These are phyloP conservation scores for Hippocampus kuda DNA, from an alignment of 2,797 vertebrate species.

Conservation along the genomic window DNA sequence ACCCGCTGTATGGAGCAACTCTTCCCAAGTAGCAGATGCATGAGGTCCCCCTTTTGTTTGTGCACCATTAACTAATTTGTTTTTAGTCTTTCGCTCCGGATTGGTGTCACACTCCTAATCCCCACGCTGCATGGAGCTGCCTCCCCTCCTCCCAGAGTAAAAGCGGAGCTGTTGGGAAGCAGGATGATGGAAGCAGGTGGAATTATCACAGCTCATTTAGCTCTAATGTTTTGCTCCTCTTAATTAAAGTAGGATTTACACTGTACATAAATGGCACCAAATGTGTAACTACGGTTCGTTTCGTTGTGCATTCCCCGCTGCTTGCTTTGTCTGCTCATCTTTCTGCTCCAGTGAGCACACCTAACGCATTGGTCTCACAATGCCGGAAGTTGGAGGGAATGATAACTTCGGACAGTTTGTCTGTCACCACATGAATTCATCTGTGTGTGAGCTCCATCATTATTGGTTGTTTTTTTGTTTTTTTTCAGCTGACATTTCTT, in stretches of 20 bases:
- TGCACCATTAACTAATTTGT: slow-evolving; percentile 52
- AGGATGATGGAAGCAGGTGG: slow-evolving; percentile 16
- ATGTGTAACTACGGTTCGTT: slow-evolving; percentile 23
- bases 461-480: neutral
- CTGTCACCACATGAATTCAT: neutral
- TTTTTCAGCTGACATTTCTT: neutral
- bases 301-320: neutral
- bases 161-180: neutral
- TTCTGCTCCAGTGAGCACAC: slow-evolving; percentile 41
- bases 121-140: slow-evolving; percentile 37
- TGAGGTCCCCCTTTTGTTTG: slow-evolving; percentile 20
- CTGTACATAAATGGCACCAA: slow-evolving; percentile 21
- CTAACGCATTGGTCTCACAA: slow-evolving; percentile 13
- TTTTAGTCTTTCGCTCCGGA: slow-evolving; percentile 57
- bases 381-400: neutral
- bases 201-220: slow-evolving; percentile 34
- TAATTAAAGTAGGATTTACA: slow-evolving; percentile 32
- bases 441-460: neutral
- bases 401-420: slow-evolving; percentile 6
- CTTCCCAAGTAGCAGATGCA: slow-evolving; percentile 8
- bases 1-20: slow-evolving; percentile 1
- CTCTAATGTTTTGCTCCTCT: slow-evolving; percentile 15
- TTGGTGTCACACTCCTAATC: slow-evolving; percentile 64
- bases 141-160: neutral
- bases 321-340: slow-evolving; percentile 13